Percentiles rank a stretch among this genome's conserved stretches.
Evolutionary conservation across 2,113 vertebrate species (phyloP).

Genomic region (Pterocles orientalis): DNA sequence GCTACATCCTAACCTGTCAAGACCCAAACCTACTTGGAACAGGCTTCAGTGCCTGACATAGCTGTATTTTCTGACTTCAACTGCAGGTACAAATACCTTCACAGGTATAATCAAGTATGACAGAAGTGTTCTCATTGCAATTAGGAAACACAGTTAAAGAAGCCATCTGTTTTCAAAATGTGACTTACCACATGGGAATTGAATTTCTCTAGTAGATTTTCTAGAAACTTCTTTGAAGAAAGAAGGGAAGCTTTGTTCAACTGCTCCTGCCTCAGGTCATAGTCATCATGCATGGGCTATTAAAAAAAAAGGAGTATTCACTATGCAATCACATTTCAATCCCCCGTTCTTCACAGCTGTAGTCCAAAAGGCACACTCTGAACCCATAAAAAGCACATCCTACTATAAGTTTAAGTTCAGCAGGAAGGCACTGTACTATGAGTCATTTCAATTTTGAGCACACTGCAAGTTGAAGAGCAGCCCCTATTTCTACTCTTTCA

Average conservation of each 20-base stretch:
- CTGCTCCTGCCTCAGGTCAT: constrained; percentile 97
- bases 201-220: constrained; percentile 98
- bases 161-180: not conserved
- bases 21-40: not conserved
- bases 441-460: not conserved
- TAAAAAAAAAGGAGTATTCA: constrained; percentile 15
- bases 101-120: not conserved
- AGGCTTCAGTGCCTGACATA: not conserved
- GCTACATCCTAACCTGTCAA: not conserved
- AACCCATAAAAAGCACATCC: not conserved
- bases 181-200: constrained; percentile 93
- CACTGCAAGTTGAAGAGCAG: not conserved
- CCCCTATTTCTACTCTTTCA: not conserved
- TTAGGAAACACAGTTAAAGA: not conserved
- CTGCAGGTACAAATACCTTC: not conserved
- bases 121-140: not conserved
- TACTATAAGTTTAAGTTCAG: not conserved
- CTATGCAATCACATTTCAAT: not conserved
- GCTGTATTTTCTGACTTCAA: not conserved
- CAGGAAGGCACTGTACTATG: not conserved
- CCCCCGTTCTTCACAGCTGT: not conserved
- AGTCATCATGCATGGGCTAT: constrained; percentile 99
- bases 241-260: constrained; percentile 98
- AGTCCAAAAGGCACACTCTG: not conserved
- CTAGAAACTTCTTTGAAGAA: constrained; percentile 98